Evolutionary conservation across 2,888 invertebrate genomes (phyloP).

Genomic region (Drosophila cognata): DNA sequence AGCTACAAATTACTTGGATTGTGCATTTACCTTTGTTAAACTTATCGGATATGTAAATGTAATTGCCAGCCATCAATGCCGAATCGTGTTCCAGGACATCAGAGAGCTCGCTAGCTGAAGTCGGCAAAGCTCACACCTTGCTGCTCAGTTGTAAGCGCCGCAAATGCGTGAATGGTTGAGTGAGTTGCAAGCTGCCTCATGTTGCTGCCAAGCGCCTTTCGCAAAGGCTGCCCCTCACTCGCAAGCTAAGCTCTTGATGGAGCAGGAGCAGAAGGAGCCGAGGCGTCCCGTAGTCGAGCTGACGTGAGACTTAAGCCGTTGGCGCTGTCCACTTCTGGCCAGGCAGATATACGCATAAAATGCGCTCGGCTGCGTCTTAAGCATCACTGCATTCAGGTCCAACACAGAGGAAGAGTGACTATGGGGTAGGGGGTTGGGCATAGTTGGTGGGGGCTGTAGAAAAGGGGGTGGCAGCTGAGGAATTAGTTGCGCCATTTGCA

Average conservation of each 20-base stretch:
- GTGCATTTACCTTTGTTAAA: background rate
- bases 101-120: background rate
- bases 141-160: background rate
- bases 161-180: conserved; percentile 25
- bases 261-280: too few species aligned
- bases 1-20: background rate
- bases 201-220: conserved; percentile 15
- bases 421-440: background rate
- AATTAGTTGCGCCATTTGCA: conserved; percentile 42
- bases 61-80: background rate
- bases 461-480: conserved; percentile 32
- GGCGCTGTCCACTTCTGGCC: conserved; percentile 43
- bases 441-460: background rate
- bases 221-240: conserved; percentile 13
- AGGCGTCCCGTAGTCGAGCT: background rate
- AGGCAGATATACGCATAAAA: conserved; percentile 59
- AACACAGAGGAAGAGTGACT: background rate
- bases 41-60: background rate
- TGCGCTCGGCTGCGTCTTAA: conserved; percentile 41
- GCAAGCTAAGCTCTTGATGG: conserved; percentile 45
- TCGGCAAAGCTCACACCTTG: conserved; percentile 17
- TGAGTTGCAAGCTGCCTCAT: conserved; percentile 14
- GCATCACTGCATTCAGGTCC: conserved; percentile 31
- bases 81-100: background rate
- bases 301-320: conserved; percentile 45